These are phyloP conservation scores for Nephrotoma flavescens DNA, from an alignment of 2,888 invertebrate species.

Conservation along the genomic window DNA sequence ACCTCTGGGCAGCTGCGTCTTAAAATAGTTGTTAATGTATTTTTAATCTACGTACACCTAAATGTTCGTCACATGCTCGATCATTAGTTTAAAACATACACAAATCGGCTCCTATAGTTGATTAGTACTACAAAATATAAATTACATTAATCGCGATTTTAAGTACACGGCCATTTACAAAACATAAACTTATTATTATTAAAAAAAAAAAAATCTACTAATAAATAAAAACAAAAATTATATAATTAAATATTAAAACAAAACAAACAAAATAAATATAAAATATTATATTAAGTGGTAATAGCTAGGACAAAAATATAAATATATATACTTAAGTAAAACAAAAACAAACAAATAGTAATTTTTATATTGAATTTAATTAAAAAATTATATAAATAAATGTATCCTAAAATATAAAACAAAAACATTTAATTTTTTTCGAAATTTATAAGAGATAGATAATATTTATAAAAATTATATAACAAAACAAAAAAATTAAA, in stretches of 20 bases:
- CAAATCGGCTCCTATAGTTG: not conserved
- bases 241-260: not conserved
- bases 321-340: not conserved
- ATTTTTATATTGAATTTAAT: not conserved
- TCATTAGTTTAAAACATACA: not conserved
- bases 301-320: not conserved
- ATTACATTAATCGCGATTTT: not conserved
- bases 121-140: not conserved
- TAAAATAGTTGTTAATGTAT: not conserved
- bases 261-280: not conserved
- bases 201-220: not conserved
- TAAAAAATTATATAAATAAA: not conserved
- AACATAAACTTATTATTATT: not conserved
- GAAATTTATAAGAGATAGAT: not conserved
- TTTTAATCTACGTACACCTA: not conserved
- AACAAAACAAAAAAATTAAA: not conserved
- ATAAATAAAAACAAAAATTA: not conserved
- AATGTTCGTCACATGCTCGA: not conserved
- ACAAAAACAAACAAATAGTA: not conserved
- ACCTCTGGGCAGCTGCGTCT: not conserved
- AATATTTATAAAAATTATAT: not conserved
- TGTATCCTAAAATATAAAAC: not conserved
- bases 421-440: not conserved
- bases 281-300: not conserved
- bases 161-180: not conserved